phyloP scores from a whole-genome alignment of 2,888 invertebrate species.

The Abrostola triplasia region DNA sequence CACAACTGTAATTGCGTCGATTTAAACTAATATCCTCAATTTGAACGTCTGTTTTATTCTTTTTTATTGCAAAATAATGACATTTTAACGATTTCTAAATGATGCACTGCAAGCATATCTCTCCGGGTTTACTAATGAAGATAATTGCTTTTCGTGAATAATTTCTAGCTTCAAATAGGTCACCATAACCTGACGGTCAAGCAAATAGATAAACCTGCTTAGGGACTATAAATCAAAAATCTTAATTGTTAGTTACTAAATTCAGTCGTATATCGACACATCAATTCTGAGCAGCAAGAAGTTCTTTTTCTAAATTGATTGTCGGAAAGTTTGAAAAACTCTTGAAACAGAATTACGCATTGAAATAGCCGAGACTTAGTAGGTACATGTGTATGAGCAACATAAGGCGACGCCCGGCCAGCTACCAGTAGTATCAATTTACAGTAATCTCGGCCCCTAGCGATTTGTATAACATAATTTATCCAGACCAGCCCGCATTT shows the following conservation, averaged over 20 bases:
- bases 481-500: slow-evolving; percentile 67
- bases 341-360: too few relatives aligned
- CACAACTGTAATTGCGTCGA: slow-evolving; percentile 36
- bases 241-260: too few relatives aligned
- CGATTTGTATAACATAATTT: slow-evolving; percentile 66
- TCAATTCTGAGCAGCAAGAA: too few relatives aligned
- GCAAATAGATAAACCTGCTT: too few relatives aligned
- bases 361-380: neutral
- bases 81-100: neutral
- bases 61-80: slow-evolving; percentile 14
- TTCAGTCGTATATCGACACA: too few relatives aligned
- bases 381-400: slow-evolving; percentile 11
- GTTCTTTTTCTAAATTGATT: too few relatives aligned
- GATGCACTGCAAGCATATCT: neutral
- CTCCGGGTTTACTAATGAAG: neutral
- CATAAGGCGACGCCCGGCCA: slow-evolving; percentile 46
- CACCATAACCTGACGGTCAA: neutral
- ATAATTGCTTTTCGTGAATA: neutral
- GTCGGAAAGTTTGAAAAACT: too few relatives aligned
- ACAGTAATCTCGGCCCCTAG: slow-evolving; percentile 67
- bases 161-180: neutral
- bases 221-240: neutral
- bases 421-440: slow-evolving; percentile 65
- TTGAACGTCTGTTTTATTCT: slow-evolving; percentile 16
- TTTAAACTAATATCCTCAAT: slow-evolving; percentile 43